A percentile compares a stretch with the other conserved stretches of the same genome.
These are phyloP conservation scores for Coturnix japonica DNA, from an alignment of 2,113 vertebrate genomes.

Conservation along the genomic window DNA sequence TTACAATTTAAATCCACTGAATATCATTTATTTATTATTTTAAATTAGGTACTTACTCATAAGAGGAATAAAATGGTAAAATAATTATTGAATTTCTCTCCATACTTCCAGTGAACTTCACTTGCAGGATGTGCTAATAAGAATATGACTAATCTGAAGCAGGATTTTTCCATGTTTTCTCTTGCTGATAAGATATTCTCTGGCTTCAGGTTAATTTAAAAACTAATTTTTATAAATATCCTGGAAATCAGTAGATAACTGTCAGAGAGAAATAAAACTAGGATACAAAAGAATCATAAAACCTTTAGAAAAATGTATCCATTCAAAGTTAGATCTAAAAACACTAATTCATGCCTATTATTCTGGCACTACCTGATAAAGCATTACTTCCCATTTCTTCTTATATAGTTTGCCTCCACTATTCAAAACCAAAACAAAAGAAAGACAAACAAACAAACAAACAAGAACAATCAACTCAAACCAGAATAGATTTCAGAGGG, in stretches of 20 bases:
- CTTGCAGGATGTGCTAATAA: accelerated
- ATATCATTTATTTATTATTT: background rate
- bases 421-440: too few relatives aligned
- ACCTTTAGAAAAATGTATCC: background rate
- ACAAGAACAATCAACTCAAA: background rate
- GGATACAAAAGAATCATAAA: background rate
- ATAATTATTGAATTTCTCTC: background rate
- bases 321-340: background rate
- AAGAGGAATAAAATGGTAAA: background rate
- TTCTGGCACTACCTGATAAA: background rate
- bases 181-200: too few relatives aligned
- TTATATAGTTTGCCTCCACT: too few relatives aligned
- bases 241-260: background rate
- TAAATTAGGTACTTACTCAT: background rate
- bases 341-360: background rate
- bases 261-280: background rate
- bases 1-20: background rate
- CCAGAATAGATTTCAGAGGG: background rate
- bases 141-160: background rate
- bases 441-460: too few relatives aligned
- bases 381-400: background rate
- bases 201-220: background rate
- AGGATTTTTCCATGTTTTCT: background rate
- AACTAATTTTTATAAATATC: background rate
- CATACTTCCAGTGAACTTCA: background rate